A percentile compares a stretch with the other conserved stretches of the same genome.
phyloP scores from a whole-genome alignment of 1,140 invertebrate species.

The Conus ventricosus region DNA sequence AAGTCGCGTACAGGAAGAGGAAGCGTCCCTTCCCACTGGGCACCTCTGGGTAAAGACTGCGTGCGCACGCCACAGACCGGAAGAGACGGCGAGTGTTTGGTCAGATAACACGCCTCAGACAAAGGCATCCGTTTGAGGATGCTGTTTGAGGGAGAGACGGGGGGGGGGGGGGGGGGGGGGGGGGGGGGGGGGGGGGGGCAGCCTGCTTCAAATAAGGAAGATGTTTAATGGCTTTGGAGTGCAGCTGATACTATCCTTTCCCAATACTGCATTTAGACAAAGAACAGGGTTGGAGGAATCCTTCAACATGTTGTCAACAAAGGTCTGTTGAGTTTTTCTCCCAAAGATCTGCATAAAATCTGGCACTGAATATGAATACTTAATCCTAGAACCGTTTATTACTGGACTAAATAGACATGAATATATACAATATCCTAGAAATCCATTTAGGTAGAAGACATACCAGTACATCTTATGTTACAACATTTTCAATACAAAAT shows the following conservation, averaged over 20 bases:
- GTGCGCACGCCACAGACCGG: conserved; percentile 15
- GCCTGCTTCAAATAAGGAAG: background rate
- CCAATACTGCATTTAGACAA: background rate
- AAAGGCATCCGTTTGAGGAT: conserved; percentile 1
- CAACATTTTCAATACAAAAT: too few species aligned
- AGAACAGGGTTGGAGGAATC: background rate
- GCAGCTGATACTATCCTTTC: background rate
- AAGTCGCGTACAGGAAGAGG: conserved; percentile 5
- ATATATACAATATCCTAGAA: too few species aligned
- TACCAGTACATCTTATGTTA: too few species aligned
- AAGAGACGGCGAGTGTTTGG: conserved; percentile 1
- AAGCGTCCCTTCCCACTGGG: background rate
- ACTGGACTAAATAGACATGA: too few species aligned
- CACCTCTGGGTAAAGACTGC: background rate
- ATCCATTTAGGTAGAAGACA: too few species aligned
- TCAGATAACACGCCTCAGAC: conserved; percentile 24
- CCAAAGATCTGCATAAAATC: too few species aligned
- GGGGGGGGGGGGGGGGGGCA: background rate
- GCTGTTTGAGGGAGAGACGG: background rate
- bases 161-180: background rate
- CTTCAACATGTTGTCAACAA: background rate
- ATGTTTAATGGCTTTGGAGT: conserved; percentile 3
- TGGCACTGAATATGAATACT: too few species aligned
- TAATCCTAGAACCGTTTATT: too few species aligned
- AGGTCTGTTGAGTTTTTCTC: background rate